Evolutionary conservation across 2,113 vertebrate genomes (phyloP).

Genomic region (Notiomystis cincta): DNA sequence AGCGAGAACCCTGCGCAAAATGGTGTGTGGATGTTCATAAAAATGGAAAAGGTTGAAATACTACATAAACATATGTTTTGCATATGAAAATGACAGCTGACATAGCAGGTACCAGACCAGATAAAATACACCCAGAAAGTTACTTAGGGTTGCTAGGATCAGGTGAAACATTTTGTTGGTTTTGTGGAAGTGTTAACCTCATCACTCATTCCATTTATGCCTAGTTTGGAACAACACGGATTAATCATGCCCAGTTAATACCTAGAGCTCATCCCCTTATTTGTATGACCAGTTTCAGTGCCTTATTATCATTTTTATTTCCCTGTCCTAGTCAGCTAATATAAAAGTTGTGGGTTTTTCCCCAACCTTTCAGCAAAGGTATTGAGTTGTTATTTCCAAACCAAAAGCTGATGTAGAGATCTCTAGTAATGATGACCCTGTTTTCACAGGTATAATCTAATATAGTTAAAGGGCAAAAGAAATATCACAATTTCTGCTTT

Average conservation of each 20-base stretch:
- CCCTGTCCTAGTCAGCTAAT: background rate
- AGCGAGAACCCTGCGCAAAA: background rate
- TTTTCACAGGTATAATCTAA: background rate
- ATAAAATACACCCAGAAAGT: background rate
- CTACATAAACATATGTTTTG: background rate
- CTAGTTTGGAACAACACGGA: background rate
- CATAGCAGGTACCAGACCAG: background rate
- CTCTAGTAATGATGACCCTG: background rate
- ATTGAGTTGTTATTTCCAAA: background rate
- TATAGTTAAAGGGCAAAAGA: rapidly evolving
- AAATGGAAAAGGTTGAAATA: background rate
- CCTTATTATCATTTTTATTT: background rate
- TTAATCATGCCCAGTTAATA: background rate
- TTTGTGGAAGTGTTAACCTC: background rate
- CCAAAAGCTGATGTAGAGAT: background rate
- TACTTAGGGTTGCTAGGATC: background rate
- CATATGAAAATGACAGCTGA: background rate
- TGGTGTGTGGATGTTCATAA: background rate
- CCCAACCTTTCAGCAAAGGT: background rate
- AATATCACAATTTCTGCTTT: background rate
- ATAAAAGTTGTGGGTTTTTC: rapidly evolving
- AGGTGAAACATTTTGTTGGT: background rate
- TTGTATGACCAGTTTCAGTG: background rate
- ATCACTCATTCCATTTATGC: background rate
- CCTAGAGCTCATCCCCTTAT: background rate